Percentiles rank a stretch among this genome's conserved stretches.
Conservation (phyloP, 2,113 vertebrate species). For the Clarias batrachus region DNA sequence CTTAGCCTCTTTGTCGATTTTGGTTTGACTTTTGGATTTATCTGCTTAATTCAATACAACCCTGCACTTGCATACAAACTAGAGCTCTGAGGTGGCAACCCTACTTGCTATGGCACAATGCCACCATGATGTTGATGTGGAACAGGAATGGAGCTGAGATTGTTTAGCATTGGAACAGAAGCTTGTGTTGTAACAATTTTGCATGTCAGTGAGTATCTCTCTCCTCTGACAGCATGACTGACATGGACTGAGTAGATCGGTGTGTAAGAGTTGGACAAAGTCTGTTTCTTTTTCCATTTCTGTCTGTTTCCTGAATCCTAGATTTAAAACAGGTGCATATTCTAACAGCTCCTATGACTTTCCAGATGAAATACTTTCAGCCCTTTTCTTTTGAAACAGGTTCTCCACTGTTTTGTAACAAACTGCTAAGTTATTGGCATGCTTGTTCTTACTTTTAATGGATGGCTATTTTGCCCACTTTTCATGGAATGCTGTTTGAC, state of each 20-base stretch:
- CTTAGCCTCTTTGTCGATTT: background rate
- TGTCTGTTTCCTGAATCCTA: conserved; percentile 20
- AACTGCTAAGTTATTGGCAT: conserved; percentile 38
- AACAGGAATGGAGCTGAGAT: background rate
- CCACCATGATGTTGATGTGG: background rate
- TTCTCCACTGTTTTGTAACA: conserved; percentile 41
- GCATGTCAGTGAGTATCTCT: conserved; percentile 27
- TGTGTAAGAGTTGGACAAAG: conserved; percentile 16
- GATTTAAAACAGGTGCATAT: conserved; percentile 52
- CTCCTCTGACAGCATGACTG: conserved; percentile 16
- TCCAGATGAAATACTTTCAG: conserved; percentile 40
- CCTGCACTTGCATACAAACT: background rate
- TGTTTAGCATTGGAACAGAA: background rate
- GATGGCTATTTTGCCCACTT: conserved; percentile 23
- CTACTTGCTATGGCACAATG: background rate
- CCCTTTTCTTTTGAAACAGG: conserved; percentile 28
- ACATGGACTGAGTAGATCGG: conserved; percentile 5
- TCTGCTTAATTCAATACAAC: background rate
- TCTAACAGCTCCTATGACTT: conserved; percentile 9
- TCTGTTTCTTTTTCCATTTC: conserved; percentile 20
- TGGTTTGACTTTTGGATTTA: background rate
- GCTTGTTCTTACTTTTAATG: conserved; percentile 32
- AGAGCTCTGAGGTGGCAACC: background rate
- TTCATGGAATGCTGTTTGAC: conserved; percentile 11
- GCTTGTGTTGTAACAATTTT: background rate